Percentiles rank a stretch among this genome's conserved stretches.
These are phyloP conservation scores for Cataglyphis cursor DNA, from an alignment of 2,888 invertebrate species.

Conservation along the genomic window DNA sequence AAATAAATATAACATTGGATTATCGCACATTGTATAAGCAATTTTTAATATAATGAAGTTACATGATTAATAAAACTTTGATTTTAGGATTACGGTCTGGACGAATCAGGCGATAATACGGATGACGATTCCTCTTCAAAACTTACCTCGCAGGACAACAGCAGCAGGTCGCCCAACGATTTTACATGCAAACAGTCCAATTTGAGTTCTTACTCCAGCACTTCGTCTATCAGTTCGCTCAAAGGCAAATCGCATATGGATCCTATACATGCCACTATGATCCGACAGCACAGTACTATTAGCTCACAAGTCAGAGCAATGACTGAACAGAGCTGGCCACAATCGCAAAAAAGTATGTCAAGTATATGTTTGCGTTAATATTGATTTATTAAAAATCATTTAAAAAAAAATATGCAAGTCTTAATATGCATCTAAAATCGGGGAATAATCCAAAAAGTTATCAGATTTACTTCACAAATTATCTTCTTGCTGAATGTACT, in stretches of 20 bases:
- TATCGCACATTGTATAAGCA: neutral
- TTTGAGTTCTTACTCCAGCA: slow-evolving; percentile 85
- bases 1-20: neutral
- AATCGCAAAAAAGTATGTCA: slow-evolving; percentile 81
- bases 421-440: neutral
- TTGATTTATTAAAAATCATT: neutral
- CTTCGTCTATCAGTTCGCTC: slow-evolving; percentile 84
- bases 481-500: neutral
- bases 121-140: slow-evolving; percentile 88
- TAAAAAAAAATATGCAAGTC: neutral
- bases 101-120: slow-evolving; percentile 91
- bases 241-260: slow-evolving; percentile 84
- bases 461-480: neutral
- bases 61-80: neutral
- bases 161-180: slow-evolving; percentile 86
- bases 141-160: slow-evolving; percentile 80
- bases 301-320: slow-evolving; percentile 85
- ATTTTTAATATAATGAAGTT: too few species aligned
- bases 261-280: slow-evolving; percentile 81
- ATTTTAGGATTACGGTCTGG: slow-evolving; percentile 91
- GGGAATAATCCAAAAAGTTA: neutral
- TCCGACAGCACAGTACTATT: slow-evolving; percentile 85
- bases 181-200: slow-evolving; percentile 83
- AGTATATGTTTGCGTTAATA: slow-evolving; percentile 4
- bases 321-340: slow-evolving; percentile 86